Evolutionary conservation across 2,888 invertebrate species (phyloP).

Genomic region (Parochlus steinenii): DNA sequence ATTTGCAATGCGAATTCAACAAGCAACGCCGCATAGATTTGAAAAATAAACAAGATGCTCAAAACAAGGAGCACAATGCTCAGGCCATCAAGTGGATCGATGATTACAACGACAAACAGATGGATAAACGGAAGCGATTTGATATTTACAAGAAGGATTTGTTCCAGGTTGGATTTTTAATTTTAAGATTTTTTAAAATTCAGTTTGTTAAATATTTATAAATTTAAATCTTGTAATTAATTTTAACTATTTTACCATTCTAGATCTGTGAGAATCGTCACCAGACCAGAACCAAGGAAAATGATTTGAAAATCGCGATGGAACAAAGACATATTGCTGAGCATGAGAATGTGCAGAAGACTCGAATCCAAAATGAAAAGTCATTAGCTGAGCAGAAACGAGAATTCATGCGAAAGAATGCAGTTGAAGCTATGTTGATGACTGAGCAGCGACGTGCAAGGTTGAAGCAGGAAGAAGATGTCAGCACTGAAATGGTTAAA

Average conservation of each 20-base stretch:
- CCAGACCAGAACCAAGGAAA: too few relatives aligned
- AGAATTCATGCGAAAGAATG: conserved; percentile 19
- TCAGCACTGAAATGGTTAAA: conserved; percentile 29
- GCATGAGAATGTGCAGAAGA: conserved; percentile 13
- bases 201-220: too few relatives aligned
- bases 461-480: conserved; percentile 25
- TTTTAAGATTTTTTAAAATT: too few relatives aligned
- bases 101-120: conserved; percentile 23
- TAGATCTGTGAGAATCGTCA: too few relatives aligned
- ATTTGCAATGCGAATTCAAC: conserved; percentile 23
- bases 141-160: too few relatives aligned
- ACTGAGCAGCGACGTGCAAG: conserved; percentile 21
- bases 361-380: conserved; percentile 26
- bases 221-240: too few relatives aligned
- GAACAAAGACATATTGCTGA: too few relatives aligned
- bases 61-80: conserved; percentile 21
- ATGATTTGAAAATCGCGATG: too few relatives aligned
- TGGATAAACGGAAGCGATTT: conserved; percentile 18
- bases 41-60: conserved; percentile 23
- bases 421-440: conserved; percentile 23
- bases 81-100: conserved; percentile 27
- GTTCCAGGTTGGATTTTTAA: too few relatives aligned
- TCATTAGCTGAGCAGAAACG: conserved; percentile 19
- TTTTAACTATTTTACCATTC: too few relatives aligned
- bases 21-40: too few relatives aligned